Evolutionary conservation across 2,797 vertebrate species (phyloP).

Genomic region (Hemibagrus guttatus): DNA sequence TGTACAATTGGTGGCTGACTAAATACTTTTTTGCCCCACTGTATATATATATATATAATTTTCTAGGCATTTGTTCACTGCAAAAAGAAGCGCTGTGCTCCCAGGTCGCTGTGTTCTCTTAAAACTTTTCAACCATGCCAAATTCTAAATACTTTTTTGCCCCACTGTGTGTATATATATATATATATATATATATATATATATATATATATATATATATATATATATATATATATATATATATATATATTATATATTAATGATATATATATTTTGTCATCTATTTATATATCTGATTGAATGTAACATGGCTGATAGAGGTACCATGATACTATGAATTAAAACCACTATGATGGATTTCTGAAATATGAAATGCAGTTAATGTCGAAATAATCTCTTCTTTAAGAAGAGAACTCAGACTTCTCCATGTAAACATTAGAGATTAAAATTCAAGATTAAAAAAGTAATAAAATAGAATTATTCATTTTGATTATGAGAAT

Average conservation of each 20-base stretch:
- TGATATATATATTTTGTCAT: too few relatives aligned
- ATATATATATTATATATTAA: not conserved
- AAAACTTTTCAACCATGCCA: conserved; percentile 65
- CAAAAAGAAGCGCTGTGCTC: not conserved
- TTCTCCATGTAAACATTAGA: not conserved
- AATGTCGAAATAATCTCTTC: not conserved
- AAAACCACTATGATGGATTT: not conserved
- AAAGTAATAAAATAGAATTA: too few relatives aligned
- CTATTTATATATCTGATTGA: not conserved
- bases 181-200: too few relatives aligned
- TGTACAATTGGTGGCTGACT: too few relatives aligned
- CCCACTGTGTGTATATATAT: too few relatives aligned
- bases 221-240: too few relatives aligned
- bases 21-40: too few relatives aligned
- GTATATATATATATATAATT: too few relatives aligned
- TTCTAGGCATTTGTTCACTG: not conserved
- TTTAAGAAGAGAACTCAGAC: not conserved
- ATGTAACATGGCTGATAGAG: not conserved
- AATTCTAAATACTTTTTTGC: too few relatives aligned
- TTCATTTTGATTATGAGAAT: too few relatives aligned
- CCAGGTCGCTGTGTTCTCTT: conserved; percentile 42
- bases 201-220: too few relatives aligned
- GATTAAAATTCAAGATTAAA: too few relatives aligned
- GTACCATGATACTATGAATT: not conserved
- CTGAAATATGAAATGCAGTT: not conserved